Conservation (phyloP, 2,797 vertebrate genomes). For the Heliangelus exortis region DNA sequence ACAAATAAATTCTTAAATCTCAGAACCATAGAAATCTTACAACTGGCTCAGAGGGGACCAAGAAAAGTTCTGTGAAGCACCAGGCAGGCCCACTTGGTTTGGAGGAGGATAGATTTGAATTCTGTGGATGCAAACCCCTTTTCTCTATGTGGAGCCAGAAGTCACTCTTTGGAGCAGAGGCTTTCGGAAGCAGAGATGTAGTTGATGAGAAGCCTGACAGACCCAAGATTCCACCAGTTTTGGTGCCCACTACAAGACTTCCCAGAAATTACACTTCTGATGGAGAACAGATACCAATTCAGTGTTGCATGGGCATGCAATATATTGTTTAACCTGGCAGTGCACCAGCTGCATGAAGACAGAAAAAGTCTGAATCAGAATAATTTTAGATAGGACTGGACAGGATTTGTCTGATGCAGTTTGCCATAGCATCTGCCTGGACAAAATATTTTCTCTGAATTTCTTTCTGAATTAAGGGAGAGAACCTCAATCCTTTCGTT, state of each 20-base stretch:
- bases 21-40: background rate
- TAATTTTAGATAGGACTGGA: background rate
- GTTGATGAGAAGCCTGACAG: background rate
- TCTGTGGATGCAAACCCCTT: background rate
- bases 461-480: background rate
- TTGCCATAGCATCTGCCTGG: background rate
- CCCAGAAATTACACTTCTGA: background rate
- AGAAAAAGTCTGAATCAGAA: background rate
- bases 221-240: fast-evolving
- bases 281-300: background rate
- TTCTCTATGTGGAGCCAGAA: background rate
- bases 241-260: background rate
- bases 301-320: background rate
- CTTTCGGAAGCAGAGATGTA: background rate
- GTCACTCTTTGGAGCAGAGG: background rate
- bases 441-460: background rate
- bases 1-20: background rate
- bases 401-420: background rate
- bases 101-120: background rate
- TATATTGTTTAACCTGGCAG: background rate
- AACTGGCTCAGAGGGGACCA: background rate
- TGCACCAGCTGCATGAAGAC: background rate
- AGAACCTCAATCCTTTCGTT: background rate
- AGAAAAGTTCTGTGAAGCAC: background rate
- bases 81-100: background rate